Evolutionary conservation across 2,797 vertebrate genomes (phyloP), one percentile per base, ranked within the genome.

Genomic region (Myripristis jacobus): DNA sequence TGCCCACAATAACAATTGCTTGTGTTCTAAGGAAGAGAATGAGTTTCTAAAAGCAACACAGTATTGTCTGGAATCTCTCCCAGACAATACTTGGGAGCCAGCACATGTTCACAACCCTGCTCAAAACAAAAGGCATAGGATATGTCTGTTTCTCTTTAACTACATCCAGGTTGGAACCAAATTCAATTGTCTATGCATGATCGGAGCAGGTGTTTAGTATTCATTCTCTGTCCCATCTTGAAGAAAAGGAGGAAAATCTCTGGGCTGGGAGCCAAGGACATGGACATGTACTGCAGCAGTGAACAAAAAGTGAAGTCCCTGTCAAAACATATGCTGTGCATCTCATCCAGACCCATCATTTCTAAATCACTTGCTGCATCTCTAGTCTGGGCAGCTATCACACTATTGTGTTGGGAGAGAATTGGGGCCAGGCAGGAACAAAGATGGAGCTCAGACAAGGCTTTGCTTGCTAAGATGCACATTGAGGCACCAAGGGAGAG

Each of bases 121-220:
- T 58, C 66, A 25, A 11, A 13, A 31, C 24, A 70, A 79, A 77
- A 70, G 16, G 7, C 15, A 74, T 9, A 12, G 31, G 21, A 48
- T 9, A 6, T 2, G 31, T 70, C 74, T 53, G 53, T 63, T 70
- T 24, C 62, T 70, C 69, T 75, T 52, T 61, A 10, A 53, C 54
- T 67, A 63, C 80, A 77, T 80, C 73, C 54, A 52, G 44, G 27
- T 55, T 13, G 43, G 36, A 46, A 75, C 71, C 2, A 67, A 44
- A 71, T 64, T 72, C 52, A 71, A 63, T 72, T 73, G 41, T 78
- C 55, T 84, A 66, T 65, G 55, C 66, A 31, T 29, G 65, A 86
- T 85, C 75, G 68, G 52, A 76, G 64, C 44, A 59, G 59, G 64
- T 72, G 68, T 72, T 90, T 84, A 60, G 84, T 62, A 90, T 89